Evolutionary conservation across 2,797 vertebrate species (phyloP).

Genomic region (Poeciliopsis turneri): DNA sequence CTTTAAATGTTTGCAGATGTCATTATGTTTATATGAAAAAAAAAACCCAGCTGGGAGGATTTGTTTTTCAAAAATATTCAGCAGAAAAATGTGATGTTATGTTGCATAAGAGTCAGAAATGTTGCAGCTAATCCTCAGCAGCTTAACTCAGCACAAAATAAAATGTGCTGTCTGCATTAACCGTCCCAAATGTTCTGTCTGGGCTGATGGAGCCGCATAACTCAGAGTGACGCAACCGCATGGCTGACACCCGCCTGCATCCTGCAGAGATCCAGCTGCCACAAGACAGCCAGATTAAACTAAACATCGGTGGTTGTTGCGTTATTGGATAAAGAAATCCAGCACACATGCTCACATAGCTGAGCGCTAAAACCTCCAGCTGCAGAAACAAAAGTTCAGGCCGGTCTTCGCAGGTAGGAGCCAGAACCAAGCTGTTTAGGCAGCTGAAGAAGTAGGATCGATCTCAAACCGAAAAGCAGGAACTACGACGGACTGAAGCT

Average conservation of each 20-base stretch:
- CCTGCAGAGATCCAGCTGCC: constrained; percentile 34
- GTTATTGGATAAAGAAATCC: constrained; percentile 23
- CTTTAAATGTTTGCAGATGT: neutral
- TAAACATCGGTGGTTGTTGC: neutral
- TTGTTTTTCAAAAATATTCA: constrained; percentile 4
- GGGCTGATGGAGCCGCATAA: constrained; percentile 35
- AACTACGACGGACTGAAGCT: constrained; percentile 29
- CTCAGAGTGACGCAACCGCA: constrained; percentile 48
- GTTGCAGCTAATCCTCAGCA: constrained; percentile 29
- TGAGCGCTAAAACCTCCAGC: constrained; percentile 37
- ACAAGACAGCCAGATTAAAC: constrained; percentile 12
- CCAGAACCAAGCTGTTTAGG: constrained; percentile 59
- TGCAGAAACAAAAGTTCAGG: constrained; percentile 66
- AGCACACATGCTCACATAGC: constrained; percentile 26
- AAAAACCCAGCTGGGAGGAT: neutral
- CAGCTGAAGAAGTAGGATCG: constrained; percentile 54
- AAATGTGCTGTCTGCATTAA: constrained; percentile 52
- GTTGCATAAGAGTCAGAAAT: constrained; percentile 39
- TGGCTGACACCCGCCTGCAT: constrained; percentile 6
- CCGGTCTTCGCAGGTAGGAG: constrained; percentile 57
- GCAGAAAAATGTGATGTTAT: constrained; percentile 24
- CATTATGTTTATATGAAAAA: too few species aligned
- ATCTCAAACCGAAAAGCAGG: constrained; percentile 19
- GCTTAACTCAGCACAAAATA: constrained; percentile 48
- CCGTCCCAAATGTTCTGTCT: constrained; percentile 54